A percentile compares a stretch with the other conserved stretches of the same genome.
Conservation (phyloP, 1,140 invertebrate species). For the Pseudomyrmex cubaensis region DNA sequence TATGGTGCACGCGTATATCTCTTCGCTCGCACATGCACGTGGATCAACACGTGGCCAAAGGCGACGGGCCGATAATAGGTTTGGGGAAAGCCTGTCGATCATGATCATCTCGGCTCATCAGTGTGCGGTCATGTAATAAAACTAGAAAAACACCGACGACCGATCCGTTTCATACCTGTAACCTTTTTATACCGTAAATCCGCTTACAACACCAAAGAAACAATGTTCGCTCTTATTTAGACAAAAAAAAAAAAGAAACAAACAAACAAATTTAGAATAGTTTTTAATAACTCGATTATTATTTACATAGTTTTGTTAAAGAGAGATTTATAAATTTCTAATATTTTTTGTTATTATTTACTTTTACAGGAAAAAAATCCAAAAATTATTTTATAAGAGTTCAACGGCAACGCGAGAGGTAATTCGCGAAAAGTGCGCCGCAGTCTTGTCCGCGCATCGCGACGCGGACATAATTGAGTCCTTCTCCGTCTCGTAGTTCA, state of each 20-base stretch:
- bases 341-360: too few relatives aligned
- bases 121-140: slow-evolving; percentile 19
- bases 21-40: slow-evolving; percentile 68
- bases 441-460: slow-evolving; percentile 6
- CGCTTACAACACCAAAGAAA: too few relatives aligned
- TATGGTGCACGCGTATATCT: slow-evolving; percentile 40
- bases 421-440: slow-evolving; percentile 42
- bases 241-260: too few relatives aligned
- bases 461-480: slow-evolving; percentile 71
- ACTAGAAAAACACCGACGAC: too few relatives aligned
- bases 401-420: not conserved
- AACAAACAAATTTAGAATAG: too few relatives aligned
- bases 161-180: not conserved
- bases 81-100: slow-evolving; percentile 62
- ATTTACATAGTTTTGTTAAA: too few relatives aligned
- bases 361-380: too few relatives aligned
- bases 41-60: slow-evolving; percentile 77
- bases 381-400: not conserved
- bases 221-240: too few relatives aligned
- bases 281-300: too few relatives aligned
- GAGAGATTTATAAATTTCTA: too few relatives aligned
- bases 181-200: too few relatives aligned
- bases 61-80: slow-evolving; percentile 73
- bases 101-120: not conserved
- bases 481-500: slow-evolving; percentile 57